Percentiles rank a stretch among this genome's conserved stretches.
Evolutionary conservation across 2,113 vertebrate genomes (phyloP).

Genomic region (Murina feae): DNA sequence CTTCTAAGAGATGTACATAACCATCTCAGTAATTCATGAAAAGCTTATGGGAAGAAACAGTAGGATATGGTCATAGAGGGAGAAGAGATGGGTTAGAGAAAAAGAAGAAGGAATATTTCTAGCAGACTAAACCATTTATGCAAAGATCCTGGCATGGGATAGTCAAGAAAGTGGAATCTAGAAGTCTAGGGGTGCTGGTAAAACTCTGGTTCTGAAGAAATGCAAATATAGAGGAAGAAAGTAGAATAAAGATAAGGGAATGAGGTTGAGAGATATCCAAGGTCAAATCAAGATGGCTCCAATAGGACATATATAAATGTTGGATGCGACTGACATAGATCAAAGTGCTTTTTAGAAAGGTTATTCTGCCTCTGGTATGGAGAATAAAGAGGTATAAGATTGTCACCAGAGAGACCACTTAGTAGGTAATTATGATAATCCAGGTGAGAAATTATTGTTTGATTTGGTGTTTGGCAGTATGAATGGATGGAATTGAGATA

Average conservation of each 20-base stretch:
- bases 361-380: not conserved
- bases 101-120: not conserved
- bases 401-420: not conserved
- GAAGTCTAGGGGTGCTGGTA: not conserved
- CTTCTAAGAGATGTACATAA: not conserved
- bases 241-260: not conserved
- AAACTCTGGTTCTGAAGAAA: not conserved
- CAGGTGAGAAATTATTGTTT: not conserved
- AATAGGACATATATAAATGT: not conserved
- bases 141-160: not conserved
- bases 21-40: not conserved
- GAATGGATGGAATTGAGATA: not conserved
- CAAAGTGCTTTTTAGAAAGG: not conserved
- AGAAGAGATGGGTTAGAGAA: not conserved
- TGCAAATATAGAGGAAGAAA: not conserved
- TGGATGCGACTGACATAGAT: not conserved
- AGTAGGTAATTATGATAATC: not conserved
- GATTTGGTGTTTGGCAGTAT: not conserved
- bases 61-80: not conserved
- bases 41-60: not conserved
- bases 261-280: not conserved
- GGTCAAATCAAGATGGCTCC: not conserved
- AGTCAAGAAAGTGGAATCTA: not conserved
- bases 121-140: not conserved
- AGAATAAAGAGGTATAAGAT: not conserved